Percentiles rank a stretch among this genome's conserved stretches.
These are phyloP conservation scores for Halcyon leucocephala DNA, from an alignment of 2,797 vertebrate species.

Conservation along the genomic window DNA sequence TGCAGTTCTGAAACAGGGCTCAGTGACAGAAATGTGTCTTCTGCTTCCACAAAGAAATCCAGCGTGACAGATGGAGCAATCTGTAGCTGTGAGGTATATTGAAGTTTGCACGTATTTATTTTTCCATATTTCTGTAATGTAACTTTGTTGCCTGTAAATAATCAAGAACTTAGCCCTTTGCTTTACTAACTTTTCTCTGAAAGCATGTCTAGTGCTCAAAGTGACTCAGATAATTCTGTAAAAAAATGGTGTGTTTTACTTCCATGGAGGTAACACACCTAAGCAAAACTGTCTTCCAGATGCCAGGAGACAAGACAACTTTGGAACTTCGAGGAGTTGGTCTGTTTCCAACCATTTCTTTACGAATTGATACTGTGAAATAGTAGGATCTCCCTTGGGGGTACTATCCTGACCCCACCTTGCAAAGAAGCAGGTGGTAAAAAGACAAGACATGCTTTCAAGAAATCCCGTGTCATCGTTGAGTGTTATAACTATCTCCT, in stretches of 20 bases:
- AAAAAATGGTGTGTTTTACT: neutral
- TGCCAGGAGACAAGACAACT: neutral
- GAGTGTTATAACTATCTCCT: neutral
- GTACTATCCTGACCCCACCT: neutral
- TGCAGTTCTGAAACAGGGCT: neutral
- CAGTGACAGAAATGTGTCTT: neutral
- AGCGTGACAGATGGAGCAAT: neutral
- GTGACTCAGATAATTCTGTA: neutral
- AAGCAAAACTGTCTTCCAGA: neutral
- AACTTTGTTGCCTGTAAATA: neutral
- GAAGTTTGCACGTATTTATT: neutral
- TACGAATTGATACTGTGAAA: accelerated
- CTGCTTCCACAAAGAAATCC: neutral
- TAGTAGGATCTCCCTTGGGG: neutral
- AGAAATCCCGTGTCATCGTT: neutral
- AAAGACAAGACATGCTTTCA: neutral
- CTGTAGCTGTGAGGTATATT: neutral
- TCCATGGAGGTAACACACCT: neutral
- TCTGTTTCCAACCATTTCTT: neutral
- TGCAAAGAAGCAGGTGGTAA: neutral
- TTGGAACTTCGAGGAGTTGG: neutral
- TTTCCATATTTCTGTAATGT: neutral
- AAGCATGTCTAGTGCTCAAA: neutral
- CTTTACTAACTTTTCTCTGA: neutral
- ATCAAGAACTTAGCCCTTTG: neutral